Percentiles rank a stretch among this genome's conserved stretches.
phyloP scores from a whole-genome alignment of 2,888 invertebrate species.

The Dryobota labecula region DNA sequence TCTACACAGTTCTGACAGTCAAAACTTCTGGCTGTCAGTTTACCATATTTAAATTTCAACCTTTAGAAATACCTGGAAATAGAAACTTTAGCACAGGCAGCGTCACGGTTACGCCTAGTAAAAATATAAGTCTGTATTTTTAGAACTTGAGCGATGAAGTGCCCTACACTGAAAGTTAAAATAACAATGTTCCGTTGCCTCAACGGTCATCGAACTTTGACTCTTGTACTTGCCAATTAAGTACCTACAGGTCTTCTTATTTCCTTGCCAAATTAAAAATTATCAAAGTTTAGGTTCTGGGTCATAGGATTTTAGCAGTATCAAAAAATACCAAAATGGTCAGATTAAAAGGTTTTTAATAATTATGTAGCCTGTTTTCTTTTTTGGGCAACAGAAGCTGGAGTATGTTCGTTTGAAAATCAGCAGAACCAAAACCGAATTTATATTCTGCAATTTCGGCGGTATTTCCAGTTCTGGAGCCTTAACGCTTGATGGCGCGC shows the following conservation, averaged over 20 bases:
- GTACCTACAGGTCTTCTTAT: no score
- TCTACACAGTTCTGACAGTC: neutral
- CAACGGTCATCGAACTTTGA: conserved; percentile 21
- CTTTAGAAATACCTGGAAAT: neutral
- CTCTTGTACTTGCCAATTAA: conserved; percentile 9
- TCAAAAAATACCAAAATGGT: neutral
- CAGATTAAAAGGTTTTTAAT: neutral
- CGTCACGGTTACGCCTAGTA: neutral
- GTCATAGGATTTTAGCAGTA: neutral
- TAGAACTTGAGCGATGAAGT: conserved; percentile 20
- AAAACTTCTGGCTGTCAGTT: no score
- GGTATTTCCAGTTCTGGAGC: no score
- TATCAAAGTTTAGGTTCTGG: neutral
- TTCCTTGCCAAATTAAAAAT: neutral
- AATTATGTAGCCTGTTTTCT: neutral
- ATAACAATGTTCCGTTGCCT: conserved; percentile 22
- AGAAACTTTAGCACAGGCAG: neutral
- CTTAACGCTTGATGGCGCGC: no score
- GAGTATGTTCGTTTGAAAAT: no score
- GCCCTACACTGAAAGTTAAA: conserved; percentile 21
- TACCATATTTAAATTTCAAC: neutral
- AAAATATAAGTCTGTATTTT: conserved; percentile 38
- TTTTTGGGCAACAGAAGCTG: no score
- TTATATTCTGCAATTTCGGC: no score
- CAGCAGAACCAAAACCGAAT: no score